These are phyloP conservation scores for Gadus chalcogrammus DNA, from an alignment of 2,113 vertebrate species.

Conservation along the genomic window DNA sequence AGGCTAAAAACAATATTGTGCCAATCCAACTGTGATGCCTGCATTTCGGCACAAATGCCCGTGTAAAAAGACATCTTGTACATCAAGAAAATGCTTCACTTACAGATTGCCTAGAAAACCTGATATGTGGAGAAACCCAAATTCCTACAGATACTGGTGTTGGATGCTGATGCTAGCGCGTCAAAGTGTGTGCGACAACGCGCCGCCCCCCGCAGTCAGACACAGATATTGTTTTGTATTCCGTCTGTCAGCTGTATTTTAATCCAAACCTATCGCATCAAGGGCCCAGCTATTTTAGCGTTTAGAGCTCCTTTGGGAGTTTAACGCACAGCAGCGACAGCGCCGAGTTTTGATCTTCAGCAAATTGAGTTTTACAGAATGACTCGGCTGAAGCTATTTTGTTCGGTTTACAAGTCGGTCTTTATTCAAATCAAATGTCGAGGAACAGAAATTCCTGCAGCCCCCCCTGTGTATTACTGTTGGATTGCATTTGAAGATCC, in stretches of 20 bases:
- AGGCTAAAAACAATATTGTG: no score
- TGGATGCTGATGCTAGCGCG: no score
- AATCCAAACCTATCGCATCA: slow-evolving; percentile 33
- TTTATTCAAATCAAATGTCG: slow-evolving; percentile 43
- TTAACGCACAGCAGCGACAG: slow-evolving; percentile 32
- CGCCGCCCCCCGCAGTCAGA: slow-evolving; percentile 11
- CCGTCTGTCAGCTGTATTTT: slow-evolving; percentile 50
- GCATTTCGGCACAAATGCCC: neutral
- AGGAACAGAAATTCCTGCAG: slow-evolving; percentile 29
- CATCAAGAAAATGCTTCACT: slow-evolving; percentile 33
- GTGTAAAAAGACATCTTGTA: neutral
- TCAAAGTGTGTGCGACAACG: slow-evolving; percentile 20
- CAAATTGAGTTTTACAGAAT: slow-evolving; percentile 62
- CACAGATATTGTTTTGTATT: slow-evolving; percentile 37
- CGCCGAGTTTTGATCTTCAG: slow-evolving; percentile 54
- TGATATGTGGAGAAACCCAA: no score
- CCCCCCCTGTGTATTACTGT: slow-evolving; percentile 28
- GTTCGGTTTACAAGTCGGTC: slow-evolving; percentile 52
- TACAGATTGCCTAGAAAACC: neutral
- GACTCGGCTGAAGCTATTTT: slow-evolving; percentile 47
- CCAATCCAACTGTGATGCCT: no score
- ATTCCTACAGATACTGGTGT: no score
- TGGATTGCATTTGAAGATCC: slow-evolving; percentile 40
- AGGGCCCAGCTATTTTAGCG: slow-evolving; percentile 36
- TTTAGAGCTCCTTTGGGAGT: slow-evolving; percentile 46